Base-by-base conservation (phyloP, 2,797 vertebrate genomes). In the Champsocephalus gunnari region DNA sequence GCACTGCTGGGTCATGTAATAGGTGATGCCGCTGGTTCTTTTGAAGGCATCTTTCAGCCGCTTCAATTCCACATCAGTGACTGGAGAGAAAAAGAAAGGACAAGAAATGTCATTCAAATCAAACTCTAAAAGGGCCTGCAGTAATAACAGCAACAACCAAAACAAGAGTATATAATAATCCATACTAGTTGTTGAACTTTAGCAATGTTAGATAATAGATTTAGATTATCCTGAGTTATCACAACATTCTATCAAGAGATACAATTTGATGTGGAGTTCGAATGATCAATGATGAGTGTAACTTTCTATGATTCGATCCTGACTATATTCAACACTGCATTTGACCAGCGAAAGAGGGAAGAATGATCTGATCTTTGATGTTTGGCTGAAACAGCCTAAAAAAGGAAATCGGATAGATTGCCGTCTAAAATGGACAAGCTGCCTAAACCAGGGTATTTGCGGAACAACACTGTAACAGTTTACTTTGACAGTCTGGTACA, bases 31-130 rank as follows among this genome's bases (percentile, higher is more conserved):
- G 73, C 98, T 98, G 66, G 98, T 98, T 90, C 98, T 96, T 93
- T 99, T 99, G 92, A 99, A 99, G 80, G 98, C 98, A 98, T 99
- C 98, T 91, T 97, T 98, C 89, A 99, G 95, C 87, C 98, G 90
- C 90, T 99, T 99, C 76, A 99, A 87, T 82, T 99, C 98, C 89
- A 99, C 94, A 93, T 99, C 98, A 7, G 98, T 99, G 83, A 99
- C 98, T 99, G 65, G 41, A 87, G 10, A 57, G 62, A 72, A 19
- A 63, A 24, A 54, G 19, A 75, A 11, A 78, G 7, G 71, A 38
- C 60, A 16, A 59, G 13, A 50, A 34, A 61, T 13, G 38, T 4
- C 9, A 51, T 43, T 38, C 13, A 14, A 14, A 53, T 17, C 10
- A 58, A 21, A 50, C 28, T 12, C 11, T 13, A 34, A 62, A 17